phyloP scores from a whole-genome alignment of 2,797 vertebrate genomes.

The Trachurus trachurus region DNA sequence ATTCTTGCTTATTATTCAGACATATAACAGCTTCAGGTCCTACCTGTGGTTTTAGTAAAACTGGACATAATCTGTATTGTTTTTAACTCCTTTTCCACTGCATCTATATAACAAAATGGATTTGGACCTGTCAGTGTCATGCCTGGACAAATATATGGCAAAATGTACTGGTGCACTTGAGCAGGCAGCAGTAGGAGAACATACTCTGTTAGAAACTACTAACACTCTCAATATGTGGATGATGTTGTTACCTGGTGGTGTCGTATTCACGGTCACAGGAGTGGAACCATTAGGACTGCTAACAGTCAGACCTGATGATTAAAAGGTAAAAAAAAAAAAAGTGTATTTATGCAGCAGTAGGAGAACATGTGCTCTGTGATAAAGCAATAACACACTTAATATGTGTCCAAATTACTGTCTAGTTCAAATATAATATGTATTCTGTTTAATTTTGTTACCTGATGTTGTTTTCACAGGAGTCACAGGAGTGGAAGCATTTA shows the following conservation, averaged over 20 bases:
- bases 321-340: not conserved
- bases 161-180: not conserved
- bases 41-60: not conserved
- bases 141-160: not conserved
- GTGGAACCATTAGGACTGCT: not conserved
- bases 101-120: not conserved
- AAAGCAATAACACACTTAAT: too few relatives aligned
- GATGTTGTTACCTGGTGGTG: not conserved
- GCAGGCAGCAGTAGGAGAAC: not conserved
- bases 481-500: not conserved
- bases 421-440: too few relatives aligned
- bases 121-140: not conserved
- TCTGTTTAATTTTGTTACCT: not conserved
- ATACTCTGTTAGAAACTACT: too few relatives aligned
- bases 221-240: not conserved
- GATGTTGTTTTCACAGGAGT: not conserved
- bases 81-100: not conserved
- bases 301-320: not conserved
- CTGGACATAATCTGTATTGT: accelerated
- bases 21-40: not conserved
- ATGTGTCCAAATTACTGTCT: too few relatives aligned
- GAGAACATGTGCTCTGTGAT: too few relatives aligned
- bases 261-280: not conserved
- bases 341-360: too few relatives aligned
- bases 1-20: too few relatives aligned